Evolutionary conservation across 2,888 invertebrate species (phyloP).

Genomic region (Suillia variegata): DNA sequence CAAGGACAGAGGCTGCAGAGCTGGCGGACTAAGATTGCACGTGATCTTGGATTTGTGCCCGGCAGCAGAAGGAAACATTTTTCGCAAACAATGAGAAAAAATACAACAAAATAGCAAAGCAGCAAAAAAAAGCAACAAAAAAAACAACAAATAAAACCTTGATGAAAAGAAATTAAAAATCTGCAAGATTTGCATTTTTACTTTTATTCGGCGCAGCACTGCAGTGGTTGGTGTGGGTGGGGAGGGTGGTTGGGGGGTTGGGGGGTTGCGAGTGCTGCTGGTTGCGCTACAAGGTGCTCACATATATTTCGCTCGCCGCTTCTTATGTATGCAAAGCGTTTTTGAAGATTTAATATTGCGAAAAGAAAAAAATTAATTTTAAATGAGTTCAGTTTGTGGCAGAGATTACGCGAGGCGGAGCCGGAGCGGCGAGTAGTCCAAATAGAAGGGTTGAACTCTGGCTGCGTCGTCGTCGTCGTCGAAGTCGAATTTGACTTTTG

Average conservation of each 20-base stretch:
- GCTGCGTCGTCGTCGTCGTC: neutral
- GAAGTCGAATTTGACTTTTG: constrained; percentile 13
- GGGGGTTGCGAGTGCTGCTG: neutral
- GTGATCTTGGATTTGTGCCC: neutral
- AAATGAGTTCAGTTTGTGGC: neutral
- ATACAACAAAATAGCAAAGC: neutral
- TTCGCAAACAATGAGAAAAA: too few relatives aligned
- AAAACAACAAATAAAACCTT: constrained; percentile 48
- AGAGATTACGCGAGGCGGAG: too few relatives aligned
- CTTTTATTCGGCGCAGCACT: constrained; percentile 18
- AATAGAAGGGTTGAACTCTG: neutral
- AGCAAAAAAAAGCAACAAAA: constrained; percentile 1
- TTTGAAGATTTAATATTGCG: constrained; percentile 1
- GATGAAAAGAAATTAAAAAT: constrained; percentile 52
- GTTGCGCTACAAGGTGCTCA: constrained; percentile 3
- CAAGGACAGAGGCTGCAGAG: neutral
- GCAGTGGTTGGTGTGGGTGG: neutral
- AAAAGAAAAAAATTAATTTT: neutral
- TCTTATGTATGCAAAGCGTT: neutral
- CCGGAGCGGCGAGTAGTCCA: too few relatives aligned
- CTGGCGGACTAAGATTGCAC: constrained; percentile 5
- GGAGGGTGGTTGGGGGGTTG: neutral
- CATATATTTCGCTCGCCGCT: neutral
- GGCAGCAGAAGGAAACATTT: too few relatives aligned
- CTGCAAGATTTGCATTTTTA: constrained; percentile 57